Evolutionary conservation across 2,888 invertebrate species (phyloP), one percentile per base, ranked within the genome.

Genomic region (Scaptodrosophila latifasciaeformis): DNA sequence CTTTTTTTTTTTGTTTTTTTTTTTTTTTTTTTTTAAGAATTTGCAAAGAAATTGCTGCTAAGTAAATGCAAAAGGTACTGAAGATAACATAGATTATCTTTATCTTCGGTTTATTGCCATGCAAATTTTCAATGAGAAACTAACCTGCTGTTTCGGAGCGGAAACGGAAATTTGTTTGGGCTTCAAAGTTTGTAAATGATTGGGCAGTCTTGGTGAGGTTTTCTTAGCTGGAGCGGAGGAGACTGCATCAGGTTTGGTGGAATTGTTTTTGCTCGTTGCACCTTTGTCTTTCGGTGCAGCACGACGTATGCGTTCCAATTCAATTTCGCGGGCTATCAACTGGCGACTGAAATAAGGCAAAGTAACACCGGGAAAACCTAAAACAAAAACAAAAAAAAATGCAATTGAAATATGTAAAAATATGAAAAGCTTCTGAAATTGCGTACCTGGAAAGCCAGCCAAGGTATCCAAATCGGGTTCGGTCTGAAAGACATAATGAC

Each of bases 251-350:
- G 53, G 54, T 48, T 55, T 47, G 6, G 17, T 5, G 19, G 7
- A 1, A 17, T 10, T 40, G 30, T 27, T 47, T 18, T 49, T 49
- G 6, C 21, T 27, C 3, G 44, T 19, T 10, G 50, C 49, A 7
- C 46, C 59, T 5, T 51, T 51, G 18, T 57, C 46, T 49, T 84
- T 85, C 30, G 87, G 86, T 29, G 77, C 80, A 19, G 87, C 86
- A 53, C 92, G 87, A 48, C 93, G 87, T 82, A 96, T 92, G 75
- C 91, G 90, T 83, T 94, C 95, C 37, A 93, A 78, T 67, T 95
- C 94, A 54, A 96, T 91, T 87, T 96, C 95, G 44, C 93, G 89
- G 0, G 94, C 90, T 52, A 97, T 90, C 37, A 96, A 88, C 82
- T 96, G 96, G 57, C 93, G 91, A 15, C 92, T 90, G 5, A 92